A percentile compares a stretch with the other conserved stretches of the same genome.
phyloP scores from a whole-genome alignment of 2,113 vertebrate species.

The Mormyrus lacerda region DNA sequence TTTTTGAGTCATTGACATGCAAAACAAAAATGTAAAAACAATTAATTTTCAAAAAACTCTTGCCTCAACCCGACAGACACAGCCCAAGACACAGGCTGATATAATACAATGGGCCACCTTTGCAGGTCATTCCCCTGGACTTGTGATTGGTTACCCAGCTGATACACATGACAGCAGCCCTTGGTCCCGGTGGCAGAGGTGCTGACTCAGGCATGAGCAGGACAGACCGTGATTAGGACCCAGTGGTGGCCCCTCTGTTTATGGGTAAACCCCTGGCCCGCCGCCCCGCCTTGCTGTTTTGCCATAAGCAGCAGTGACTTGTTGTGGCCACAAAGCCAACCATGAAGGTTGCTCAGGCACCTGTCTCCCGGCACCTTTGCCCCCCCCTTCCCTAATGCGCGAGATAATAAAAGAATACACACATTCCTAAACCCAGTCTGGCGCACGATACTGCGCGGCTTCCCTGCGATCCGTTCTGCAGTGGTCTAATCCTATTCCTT shows the following conservation, averaged over 20 bases:
- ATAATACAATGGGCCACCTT: not conserved
- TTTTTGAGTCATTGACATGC: not conserved
- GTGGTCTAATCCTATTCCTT: not conserved
- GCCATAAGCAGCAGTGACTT: constrained; percentile 54
- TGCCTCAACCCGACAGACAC: not conserved
- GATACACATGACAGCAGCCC: not conserved
- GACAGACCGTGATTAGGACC: constrained; percentile 1
- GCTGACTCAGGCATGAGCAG: constrained; percentile 15
- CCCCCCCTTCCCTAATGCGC: constrained; percentile 41
- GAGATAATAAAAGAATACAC: not conserved
- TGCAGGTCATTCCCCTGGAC: not conserved
- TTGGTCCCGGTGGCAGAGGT: not conserved
- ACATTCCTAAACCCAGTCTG: not conserved
- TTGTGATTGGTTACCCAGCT: not conserved
- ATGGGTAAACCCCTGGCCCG: constrained; percentile 49
- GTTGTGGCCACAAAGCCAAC: constrained; percentile 57
- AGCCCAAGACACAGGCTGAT: not conserved
- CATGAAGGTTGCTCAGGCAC: constrained; percentile 51
- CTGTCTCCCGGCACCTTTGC: constrained; percentile 41
- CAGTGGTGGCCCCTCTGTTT: constrained; percentile 43
- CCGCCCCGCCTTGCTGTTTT: constrained; percentile 46
- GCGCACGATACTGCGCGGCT: not conserved
- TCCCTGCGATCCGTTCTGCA: too few species aligned
- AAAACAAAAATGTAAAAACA: not conserved
- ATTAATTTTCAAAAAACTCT: not conserved